A percentile compares a stretch with the other conserved stretches of the same genome.
These are phyloP conservation scores for Danio jaintianensis DNA, from an alignment of 2,797 vertebrate species.

Conservation along the genomic window DNA sequence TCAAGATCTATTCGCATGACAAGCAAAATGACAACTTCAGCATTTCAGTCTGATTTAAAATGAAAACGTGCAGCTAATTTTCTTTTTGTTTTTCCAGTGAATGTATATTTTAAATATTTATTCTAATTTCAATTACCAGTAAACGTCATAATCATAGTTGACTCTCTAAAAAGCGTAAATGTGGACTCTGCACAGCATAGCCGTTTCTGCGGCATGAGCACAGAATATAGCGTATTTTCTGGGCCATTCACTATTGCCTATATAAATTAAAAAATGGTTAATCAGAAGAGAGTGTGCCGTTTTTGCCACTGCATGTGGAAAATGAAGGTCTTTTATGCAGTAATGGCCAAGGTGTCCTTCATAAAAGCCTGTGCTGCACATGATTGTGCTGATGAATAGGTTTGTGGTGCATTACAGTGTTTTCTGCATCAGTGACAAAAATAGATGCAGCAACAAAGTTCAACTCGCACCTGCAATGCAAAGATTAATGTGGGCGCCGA, in stretches of 20 bases:
- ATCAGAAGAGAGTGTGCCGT: not conserved
- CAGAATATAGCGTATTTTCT: not conserved
- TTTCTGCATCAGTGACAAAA: conserved; percentile 1
- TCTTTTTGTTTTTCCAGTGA: too few relatives aligned
- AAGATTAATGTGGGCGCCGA: not conserved
- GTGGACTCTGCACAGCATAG: too few relatives aligned
- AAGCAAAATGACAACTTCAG: too few relatives aligned
- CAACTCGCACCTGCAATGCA: not conserved
- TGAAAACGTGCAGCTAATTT: too few relatives aligned
- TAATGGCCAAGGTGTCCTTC: not conserved
- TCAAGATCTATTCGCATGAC: too few relatives aligned
- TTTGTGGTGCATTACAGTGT: conserved; percentile 6
- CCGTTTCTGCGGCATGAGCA: not conserved
- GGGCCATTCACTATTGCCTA: not conserved
- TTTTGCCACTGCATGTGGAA: not conserved
- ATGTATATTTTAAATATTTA: too few relatives aligned
- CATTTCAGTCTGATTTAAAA: too few relatives aligned
- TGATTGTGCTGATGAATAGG: not conserved
- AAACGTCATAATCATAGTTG: too few relatives aligned
- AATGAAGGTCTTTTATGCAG: not conserved
- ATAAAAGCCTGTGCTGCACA: not conserved
- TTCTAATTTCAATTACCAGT: too few relatives aligned
- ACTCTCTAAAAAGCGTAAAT: too few relatives aligned
- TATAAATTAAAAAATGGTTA: conserved; percentile 1
- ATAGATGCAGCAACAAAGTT: not conserved